Percentiles rank a stretch among this genome's conserved stretches.
Evolutionary conservation across 2,888 invertebrate genomes (phyloP).

Genomic region (Phorcus lineatus): DNA sequence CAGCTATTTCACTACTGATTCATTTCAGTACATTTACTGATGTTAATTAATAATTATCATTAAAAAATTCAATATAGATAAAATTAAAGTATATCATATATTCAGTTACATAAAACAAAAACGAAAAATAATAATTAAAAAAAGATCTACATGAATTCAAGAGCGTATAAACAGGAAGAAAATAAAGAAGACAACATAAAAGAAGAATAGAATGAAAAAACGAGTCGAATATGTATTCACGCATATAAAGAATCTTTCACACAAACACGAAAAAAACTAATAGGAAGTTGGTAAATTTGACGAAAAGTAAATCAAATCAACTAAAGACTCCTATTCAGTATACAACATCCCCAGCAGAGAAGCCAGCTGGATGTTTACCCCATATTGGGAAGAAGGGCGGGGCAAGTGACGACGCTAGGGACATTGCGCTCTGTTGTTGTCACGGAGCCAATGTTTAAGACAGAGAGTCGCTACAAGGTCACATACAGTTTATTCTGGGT

Average conservation of each 20-base stretch:
- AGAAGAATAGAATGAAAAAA: neutral
- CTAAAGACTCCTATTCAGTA: neutral
- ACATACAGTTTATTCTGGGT: constrained; percentile 5
- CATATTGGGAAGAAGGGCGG: neutral
- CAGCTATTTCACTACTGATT: too few species aligned
- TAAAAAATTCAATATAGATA: too few species aligned
- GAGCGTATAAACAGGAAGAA: neutral
- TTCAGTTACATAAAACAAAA: too few species aligned
- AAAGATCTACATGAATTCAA: too few species aligned
- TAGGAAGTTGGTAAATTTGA: neutral
- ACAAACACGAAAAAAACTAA: neutral
- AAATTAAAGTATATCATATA: too few species aligned
- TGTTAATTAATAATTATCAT: too few species aligned
- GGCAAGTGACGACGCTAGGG: neutral
- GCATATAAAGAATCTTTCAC: neutral
- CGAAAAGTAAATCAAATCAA: too few species aligned
- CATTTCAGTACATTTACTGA: too few species aligned
- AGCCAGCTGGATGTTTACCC: neutral
- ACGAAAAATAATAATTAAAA: too few species aligned
- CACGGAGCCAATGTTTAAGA: constrained; percentile 1
- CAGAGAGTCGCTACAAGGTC: neutral
- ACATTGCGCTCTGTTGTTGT: neutral
- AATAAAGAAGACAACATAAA: neutral
- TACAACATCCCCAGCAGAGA: too few species aligned
- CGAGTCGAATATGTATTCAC: neutral